Base-by-base conservation (phyloP, 2,113 vertebrate genomes). In the Uria aalge region DNA sequence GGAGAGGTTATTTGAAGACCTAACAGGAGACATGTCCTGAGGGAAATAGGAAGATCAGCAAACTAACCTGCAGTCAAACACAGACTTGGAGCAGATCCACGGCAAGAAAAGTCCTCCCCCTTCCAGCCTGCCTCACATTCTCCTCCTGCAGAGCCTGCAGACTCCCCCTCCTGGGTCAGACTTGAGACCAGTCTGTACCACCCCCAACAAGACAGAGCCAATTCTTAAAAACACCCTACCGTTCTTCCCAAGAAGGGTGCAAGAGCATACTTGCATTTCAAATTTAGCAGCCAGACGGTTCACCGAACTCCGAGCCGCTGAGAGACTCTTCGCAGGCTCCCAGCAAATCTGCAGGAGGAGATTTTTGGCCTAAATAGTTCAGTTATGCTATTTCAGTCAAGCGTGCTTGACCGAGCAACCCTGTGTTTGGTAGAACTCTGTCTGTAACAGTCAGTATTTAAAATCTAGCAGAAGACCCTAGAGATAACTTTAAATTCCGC, bases 321-420 rank as follows among this genome's bases (percentile, higher is more conserved):
- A 6, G 12, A 77, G 16, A 6, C 15, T 50, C 4, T 57, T 75
- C 64, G 29, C 62, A 90, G 48, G 13, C 50, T 86, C 50, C 23
- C n/a, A 47, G 21, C 16, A 50, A 55, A 87, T 16, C 73, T 26
- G 14, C 59, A 17, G 13, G 14, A 15, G 48, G 23, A 88, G 40
- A 26, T 38, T 79, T 93, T 78, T 43, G 41, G 38, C 73, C 85
- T 66, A 66, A 95, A 76, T 32, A n/a, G 27, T 69, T 84, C 52
- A 50, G 6, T 75, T 93, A 63, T 55, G 29, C 59, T 69, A 26
- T 86, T 87, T 75, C 81, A 59, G 64, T 55, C 43, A 47, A 75
- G 69, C 2, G 0, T 34, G 23, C 56, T 75, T n/a, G 47, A 71
- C 30, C 2, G 1, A 36, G 21, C 34, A n/a, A 9, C 41, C 20